phyloP scores from a whole-genome alignment of 2,797 vertebrate genomes.

The Thamnophis elegans region DNA sequence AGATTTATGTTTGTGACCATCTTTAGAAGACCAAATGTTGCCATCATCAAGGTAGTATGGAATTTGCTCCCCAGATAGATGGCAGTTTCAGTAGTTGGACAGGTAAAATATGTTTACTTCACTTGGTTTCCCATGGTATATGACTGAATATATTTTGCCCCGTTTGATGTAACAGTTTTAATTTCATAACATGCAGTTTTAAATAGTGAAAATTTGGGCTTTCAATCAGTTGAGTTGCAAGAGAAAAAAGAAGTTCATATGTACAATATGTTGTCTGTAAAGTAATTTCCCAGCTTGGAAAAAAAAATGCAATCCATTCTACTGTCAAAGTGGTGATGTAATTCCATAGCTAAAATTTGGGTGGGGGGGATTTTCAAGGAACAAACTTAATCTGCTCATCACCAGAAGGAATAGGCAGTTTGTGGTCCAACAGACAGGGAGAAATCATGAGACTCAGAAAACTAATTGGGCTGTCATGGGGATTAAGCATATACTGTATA shows the following conservation, averaged over 20 bases:
- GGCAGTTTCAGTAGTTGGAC: neutral
- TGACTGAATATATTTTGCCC: neutral
- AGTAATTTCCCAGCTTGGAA: neutral
- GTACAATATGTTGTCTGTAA: neutral
- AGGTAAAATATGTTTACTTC: neutral
- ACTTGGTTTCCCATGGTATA: neutral
- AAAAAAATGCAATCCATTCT: neutral
- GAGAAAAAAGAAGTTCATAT: neutral
- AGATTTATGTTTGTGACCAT: neutral
- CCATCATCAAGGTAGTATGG: neutral
- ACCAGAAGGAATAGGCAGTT: neutral
- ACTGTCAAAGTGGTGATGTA: neutral
- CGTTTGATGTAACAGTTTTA: neutral
- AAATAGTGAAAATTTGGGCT: neutral
- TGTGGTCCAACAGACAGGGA: neutral
- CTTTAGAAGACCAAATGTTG: neutral
- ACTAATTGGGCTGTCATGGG: conserved; percentile 12
- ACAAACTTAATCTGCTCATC: neutral
- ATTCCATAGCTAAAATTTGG: neutral
- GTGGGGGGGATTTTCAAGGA: neutral
- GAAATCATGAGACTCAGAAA: neutral
- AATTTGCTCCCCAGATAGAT: neutral
- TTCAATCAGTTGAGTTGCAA: neutral
- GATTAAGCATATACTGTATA: neutral
- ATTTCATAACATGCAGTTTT: neutral